Evolutionary conservation across 2,888 invertebrate genomes (phyloP).

Genomic region (Dioctria linearis): DNA sequence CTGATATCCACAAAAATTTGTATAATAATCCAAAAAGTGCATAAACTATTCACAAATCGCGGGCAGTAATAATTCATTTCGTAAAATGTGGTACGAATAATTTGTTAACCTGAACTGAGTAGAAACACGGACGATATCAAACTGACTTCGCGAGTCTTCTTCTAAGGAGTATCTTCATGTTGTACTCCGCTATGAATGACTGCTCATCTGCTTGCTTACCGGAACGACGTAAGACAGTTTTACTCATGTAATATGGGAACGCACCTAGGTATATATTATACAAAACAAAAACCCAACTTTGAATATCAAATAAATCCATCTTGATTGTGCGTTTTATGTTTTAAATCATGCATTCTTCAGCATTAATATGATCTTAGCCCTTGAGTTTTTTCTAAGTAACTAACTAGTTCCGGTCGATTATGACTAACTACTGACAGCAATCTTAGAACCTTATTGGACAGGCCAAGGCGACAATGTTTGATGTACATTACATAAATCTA

Average conservation of each 20-base stretch:
- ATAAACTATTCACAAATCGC: not conserved
- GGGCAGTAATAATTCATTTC: not conserved
- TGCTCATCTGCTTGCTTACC: constrained; percentile 54
- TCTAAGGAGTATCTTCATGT: constrained; percentile 25
- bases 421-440: too few species aligned
- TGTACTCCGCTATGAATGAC: constrained; percentile 37
- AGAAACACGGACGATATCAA: constrained; percentile 3
- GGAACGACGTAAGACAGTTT: constrained; percentile 47
- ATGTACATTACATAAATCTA: too few species aligned
- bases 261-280: not conserved
- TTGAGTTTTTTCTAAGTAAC: constrained; percentile 24
- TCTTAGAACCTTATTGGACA: too few species aligned
- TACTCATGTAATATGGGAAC: constrained; percentile 19
- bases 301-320: not conserved
- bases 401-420: constrained; percentile 50
- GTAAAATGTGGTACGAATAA: not conserved
- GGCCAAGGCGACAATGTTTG: too few species aligned
- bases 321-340: not conserved
- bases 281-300: constrained; percentile 4
- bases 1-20: constrained; percentile 9
- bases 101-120: constrained; percentile 10
- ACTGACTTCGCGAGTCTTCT: constrained; percentile 35
- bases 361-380: constrained; percentile 13
- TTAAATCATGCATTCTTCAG: not conserved
- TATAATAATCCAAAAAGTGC: not conserved